phyloP scores from a whole-genome alignment of 1,140 invertebrate genomes.

The Eciton burchellii region DNA sequence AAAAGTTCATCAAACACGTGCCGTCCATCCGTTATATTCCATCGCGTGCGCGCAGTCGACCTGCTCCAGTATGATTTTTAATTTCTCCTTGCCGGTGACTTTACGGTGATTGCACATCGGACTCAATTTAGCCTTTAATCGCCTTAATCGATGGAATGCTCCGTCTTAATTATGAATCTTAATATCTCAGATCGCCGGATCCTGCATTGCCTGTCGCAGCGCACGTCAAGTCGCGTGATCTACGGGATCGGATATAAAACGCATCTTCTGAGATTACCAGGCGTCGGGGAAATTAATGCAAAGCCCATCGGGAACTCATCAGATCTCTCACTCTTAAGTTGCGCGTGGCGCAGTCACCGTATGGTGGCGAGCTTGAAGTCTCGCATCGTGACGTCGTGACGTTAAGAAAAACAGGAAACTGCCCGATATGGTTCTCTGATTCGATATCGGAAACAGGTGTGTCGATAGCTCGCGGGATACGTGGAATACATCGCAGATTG shows the following conservation, averaged over 20 bases:
- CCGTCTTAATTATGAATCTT: constrained; percentile 31
- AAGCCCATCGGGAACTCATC: background rate
- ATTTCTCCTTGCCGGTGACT: background rate
- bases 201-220: background rate
- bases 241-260: background rate
- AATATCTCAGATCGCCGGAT: constrained; percentile 3
- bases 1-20: background rate
- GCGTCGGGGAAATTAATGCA: background rate
- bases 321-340: too few relatives aligned
- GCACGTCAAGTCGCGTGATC: background rate
- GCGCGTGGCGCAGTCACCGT: too few relatives aligned
- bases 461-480: background rate
- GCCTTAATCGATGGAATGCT: background rate
- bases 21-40: background rate
- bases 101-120: background rate
- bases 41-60: background rate
- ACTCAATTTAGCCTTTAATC: constrained; percentile 14
- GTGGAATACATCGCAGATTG: background rate
- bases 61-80: background rate
- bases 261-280: background rate
- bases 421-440: constrained; percentile 1
- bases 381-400: too few relatives aligned
- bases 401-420: background rate
- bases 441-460: constrained; percentile 7
- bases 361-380: too few relatives aligned